Base-by-base conservation (phyloP, 2,888 invertebrate species). In the Stramonita haemastoma region DNA sequence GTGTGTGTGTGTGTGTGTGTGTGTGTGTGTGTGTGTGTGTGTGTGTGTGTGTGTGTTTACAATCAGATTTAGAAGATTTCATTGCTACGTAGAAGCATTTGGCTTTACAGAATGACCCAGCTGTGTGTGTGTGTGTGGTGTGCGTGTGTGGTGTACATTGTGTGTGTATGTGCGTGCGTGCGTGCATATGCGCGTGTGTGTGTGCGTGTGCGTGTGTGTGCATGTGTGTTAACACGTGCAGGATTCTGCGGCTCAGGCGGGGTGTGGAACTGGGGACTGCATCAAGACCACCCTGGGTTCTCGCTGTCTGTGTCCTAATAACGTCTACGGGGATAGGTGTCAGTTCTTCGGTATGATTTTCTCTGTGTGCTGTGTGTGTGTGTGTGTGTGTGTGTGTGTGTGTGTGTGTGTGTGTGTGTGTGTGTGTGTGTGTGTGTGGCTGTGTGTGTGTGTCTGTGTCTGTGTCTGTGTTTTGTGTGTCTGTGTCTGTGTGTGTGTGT, bases 241-340 rank as follows among this genome's bases (percentile, higher is more conserved):
- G 86, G 17, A 2, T 86, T 86, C 34, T 86, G 86, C 26, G 86
- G 86, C 6, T 60, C 86, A 29, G 57, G 57, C 26, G 34, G 86
- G 66, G 2, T 86, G 86, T 6, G 66, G 66, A 22, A 66, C 60
- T 1, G 86, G 86, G 11, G 66, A 32, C 15, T 86, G 86, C 34
- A 32, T 86, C 86, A 86, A 34, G 22, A 29, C 86, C 22, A 86
- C 86, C 86, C 32, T 32, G 11, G 86, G 86, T 22, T 17, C 86
- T 22, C 57, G 34, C 57, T 86, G 86, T 34, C 86, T 86, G 66
- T 86, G 86, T 56, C 57, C 86, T 0, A 22, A 86, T 19, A 29
- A 32, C 22, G 26, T 66, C 29, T 86, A 86, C n/a, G 86, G 86
- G 19, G 66, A 86, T 32, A 13, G 56, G 32, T 86, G 86, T 32